Conservation (phyloP, 2,113 vertebrate genomes). For the Alces alces region DNA sequence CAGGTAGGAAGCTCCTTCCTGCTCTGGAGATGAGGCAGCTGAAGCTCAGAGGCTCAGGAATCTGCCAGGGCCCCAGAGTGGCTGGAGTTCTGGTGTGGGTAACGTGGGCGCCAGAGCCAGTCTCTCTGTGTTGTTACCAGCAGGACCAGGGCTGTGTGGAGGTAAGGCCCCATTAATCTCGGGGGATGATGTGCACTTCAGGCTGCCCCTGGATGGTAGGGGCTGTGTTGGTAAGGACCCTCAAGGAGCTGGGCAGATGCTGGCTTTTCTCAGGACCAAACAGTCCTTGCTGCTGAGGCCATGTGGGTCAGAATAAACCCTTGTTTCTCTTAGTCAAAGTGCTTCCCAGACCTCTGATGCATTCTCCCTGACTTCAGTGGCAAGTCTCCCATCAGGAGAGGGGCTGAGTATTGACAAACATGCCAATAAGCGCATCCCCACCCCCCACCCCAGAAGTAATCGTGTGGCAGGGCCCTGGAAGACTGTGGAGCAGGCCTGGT, state of each 20-base stretch:
- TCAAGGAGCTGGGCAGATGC: not conserved
- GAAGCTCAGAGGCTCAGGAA: not conserved
- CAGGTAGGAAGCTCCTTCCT: too few relatives aligned
- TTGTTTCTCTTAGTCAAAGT: not conserved
- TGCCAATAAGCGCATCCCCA: not conserved
- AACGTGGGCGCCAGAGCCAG: not conserved
- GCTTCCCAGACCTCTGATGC: not conserved
- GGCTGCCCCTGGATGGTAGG: not conserved
- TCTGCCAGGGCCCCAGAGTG: not conserved
- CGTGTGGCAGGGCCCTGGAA: not conserved
- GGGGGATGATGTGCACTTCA: accelerated
- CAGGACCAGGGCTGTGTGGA: not conserved
- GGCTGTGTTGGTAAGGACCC: too few relatives aligned
- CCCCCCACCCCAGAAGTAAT: not conserved
- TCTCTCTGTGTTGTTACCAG: accelerated
- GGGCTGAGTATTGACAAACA: not conserved
- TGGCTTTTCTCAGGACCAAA: not conserved
- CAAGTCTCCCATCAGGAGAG: not conserved
- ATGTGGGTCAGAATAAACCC: not conserved
- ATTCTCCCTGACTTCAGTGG: not conserved
- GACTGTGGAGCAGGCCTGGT: not conserved
- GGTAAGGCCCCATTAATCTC: not conserved
- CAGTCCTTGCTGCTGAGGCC: too few relatives aligned
- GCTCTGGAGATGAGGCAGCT: not conserved
- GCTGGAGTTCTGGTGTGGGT: not conserved